A percentile compares a stretch with the other conserved stretches of the same genome.
Evolutionary conservation across 2,888 invertebrate genomes (phyloP).

Genomic region (Tetanocera ferruginea): DNA sequence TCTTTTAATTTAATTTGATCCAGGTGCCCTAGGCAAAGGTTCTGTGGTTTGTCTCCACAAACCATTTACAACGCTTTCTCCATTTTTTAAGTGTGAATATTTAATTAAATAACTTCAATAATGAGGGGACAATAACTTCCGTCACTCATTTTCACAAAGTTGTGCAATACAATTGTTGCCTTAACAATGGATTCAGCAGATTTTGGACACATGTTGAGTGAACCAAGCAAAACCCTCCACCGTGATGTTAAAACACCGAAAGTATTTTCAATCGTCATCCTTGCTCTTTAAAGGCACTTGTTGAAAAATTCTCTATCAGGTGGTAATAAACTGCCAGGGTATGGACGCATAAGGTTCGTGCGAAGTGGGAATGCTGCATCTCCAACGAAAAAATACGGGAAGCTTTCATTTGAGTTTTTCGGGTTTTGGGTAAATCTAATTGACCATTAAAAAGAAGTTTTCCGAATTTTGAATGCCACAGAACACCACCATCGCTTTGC

Average conservation of each 20-base stretch:
- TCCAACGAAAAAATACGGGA: conserved; percentile 11
- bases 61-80: conserved; percentile 38
- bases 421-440: not conserved
- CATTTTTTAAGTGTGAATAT: too few species aligned
- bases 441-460: not conserved
- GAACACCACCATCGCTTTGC: conserved; percentile 33
- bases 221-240: conserved; percentile 27
- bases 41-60: conserved; percentile 36
- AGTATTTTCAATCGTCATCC: conserved; percentile 37
- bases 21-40: conserved; percentile 30
- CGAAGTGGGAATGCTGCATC: conserved; percentile 18
- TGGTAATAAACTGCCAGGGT: conserved; percentile 19
- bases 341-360: conserved; percentile 4
- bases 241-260: conserved; percentile 37
- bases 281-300: conserved; percentile 28
- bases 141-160: too few species aligned
- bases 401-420: not conserved
- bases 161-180: conserved; percentile 40
- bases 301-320: conserved; percentile 36
- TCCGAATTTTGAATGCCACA: conserved; percentile 31
- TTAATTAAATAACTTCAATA: too few species aligned
- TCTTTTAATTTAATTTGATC: conserved; percentile 40
- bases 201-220: conserved; percentile 39
- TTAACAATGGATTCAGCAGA: conserved; percentile 44
- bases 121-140: too few species aligned